Base-by-base conservation (phyloP, 2,888 invertebrate species). In the Cryptus viduatorius region DNA sequence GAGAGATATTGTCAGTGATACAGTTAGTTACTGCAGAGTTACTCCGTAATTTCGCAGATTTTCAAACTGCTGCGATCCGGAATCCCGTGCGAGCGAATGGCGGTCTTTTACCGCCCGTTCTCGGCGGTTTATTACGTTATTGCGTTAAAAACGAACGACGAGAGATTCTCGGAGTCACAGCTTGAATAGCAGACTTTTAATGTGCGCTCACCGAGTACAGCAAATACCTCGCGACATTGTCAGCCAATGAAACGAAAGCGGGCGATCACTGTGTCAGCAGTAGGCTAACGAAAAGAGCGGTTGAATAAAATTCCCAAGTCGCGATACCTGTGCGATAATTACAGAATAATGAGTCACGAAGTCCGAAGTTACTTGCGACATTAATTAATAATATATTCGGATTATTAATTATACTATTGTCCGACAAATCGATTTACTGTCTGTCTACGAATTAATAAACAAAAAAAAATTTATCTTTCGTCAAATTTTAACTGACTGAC, bases 1-100 rank as follows among this genome's bases (percentile, higher is more conserved):
- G 68, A 68, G 68, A 8, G 48, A 29, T 59, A 75, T 48, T 19
- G 64, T 16, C 19, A 46, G 59, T 14, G 46, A 42, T 67, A 50
- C 1, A 16, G 61, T 37, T 64, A 37, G 37, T 31, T 37, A n/a
- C n/a, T 31, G 61, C n/a, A 65, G 65, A 65, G 42, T 8, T n/a
- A 42, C 50, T 53, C 53, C 19, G 8, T 46, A 37, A 12, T 75
- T 31, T 48, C 19, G 64, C 75, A 37, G 64, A 64, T 37, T 75
- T 37, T 29, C 75, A 14, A 48, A 37, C 31, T 48, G 19, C 10
- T 46, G 16, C 16, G 12, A 75, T 64, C n/a, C n/a, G 48, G n/a
- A 69, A 50, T 50, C 4, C 2, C 56, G 56, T 10, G 56, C 24
- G 56, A 56, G 24, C 19, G 24, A 56, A 10, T 12, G 56, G 16